A percentile compares a stretch with the other conserved stretches of the same genome.
Evolutionary conservation across 2,797 vertebrate genomes (phyloP).

Genomic region (Nannoperca obscura): DNA sequence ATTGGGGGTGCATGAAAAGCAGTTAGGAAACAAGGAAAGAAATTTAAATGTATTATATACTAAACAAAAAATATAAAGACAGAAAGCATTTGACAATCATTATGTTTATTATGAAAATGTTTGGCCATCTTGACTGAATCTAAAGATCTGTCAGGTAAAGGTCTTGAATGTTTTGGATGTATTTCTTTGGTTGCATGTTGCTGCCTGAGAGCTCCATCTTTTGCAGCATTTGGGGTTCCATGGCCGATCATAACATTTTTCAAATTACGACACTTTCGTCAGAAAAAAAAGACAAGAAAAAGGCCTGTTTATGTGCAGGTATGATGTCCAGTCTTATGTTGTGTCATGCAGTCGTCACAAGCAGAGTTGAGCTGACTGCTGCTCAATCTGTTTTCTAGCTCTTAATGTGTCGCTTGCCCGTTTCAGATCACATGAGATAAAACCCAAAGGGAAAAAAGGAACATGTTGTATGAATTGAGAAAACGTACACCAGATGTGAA

Average conservation of each 20-base stretch:
- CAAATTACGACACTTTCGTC: background rate
- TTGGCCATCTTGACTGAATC: background rate
- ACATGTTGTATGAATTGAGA: background rate
- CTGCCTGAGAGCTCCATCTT: background rate
- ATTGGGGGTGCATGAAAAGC: background rate
- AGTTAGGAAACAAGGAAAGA: background rate
- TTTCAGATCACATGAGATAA: conserved; percentile 13
- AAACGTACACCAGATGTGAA: conserved; percentile 34
- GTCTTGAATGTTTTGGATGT: background rate
- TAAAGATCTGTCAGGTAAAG: background rate
- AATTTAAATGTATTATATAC: background rate
- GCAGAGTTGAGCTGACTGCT: background rate
- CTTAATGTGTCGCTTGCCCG: background rate
- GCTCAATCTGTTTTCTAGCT: background rate
- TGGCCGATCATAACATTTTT: conserved; percentile 2
- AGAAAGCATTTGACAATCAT: too few species aligned
- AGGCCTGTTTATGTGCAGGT: background rate
- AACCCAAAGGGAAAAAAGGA: background rate
- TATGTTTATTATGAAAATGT: background rate
- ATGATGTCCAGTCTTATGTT: background rate
- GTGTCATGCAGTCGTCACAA: background rate
- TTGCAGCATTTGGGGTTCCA: background rate
- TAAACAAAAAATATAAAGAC: background rate
- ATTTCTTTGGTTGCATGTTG: background rate
- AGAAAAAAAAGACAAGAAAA: background rate